phyloP scores from a whole-genome alignment of 2,113 vertebrate genomes.

The Ptilonorhynchus violaceus region DNA sequence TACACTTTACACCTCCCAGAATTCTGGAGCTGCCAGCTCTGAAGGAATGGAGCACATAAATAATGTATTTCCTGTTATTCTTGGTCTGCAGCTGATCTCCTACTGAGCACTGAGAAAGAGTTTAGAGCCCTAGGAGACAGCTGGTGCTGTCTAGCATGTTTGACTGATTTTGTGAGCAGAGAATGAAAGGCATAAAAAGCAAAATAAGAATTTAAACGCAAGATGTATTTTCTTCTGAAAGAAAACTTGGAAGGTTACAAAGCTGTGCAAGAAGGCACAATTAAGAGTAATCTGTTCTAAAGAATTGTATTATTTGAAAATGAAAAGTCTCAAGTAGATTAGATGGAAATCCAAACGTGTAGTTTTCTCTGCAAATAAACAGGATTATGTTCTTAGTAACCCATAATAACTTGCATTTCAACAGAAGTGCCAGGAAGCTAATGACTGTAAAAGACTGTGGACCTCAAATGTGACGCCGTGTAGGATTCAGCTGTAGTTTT shows the following conservation, averaged over 20 bases:
- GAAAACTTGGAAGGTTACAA: background rate
- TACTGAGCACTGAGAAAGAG: slow-evolving; percentile 11
- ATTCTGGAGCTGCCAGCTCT: slow-evolving; percentile 1
- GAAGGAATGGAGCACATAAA: slow-evolving; percentile 31
- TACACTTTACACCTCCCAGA: background rate
- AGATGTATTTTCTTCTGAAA: background rate
- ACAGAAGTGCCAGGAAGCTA: background rate
- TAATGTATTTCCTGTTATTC: slow-evolving; percentile 46
- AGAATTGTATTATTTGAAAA: background rate
- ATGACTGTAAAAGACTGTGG: background rate
- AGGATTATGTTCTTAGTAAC: background rate
- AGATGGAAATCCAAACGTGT: background rate
- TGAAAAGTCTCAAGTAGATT: background rate
- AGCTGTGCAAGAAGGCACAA: background rate
- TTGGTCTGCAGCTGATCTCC: slow-evolving; percentile 30
- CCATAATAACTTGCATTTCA: background rate
- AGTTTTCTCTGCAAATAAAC: background rate
- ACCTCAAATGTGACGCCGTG: background rate
- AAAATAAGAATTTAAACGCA: background rate
- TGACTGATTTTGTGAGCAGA: slow-evolving; percentile 25
- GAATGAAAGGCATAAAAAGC: background rate
- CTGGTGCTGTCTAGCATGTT: slow-evolving; percentile 37
- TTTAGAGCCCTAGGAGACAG: slow-evolving; percentile 21
- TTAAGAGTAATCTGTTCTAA: background rate
- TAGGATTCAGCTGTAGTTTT: background rate